Base-by-base conservation (phyloP, 53 echinoderm and acorn worm species). In the Holothuria leucospilota region DNA sequence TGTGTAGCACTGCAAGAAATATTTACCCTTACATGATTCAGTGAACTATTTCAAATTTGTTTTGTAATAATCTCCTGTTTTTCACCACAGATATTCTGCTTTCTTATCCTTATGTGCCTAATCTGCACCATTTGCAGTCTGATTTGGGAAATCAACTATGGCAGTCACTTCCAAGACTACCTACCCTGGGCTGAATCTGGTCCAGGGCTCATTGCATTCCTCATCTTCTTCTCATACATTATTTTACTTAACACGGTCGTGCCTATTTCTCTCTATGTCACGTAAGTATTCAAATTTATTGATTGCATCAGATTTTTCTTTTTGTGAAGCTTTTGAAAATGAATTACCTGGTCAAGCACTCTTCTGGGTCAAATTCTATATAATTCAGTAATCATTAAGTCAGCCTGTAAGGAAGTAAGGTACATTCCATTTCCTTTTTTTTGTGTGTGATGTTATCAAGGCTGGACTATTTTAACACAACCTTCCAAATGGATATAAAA, bases 191-290 rank as follows among this genome's bases (percentile, higher is more conserved):
- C 86, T 21, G 28, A 85, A 13, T 24, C 60, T 3, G 90, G 87
- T 69, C 84, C 94, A 20, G 91, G 88, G 61, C 88, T 87, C 69
- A 95, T 95, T 69, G 89, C 99, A 21, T 85, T 93, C 0, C 84
- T 99, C 15, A 86, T 88, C 68, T 99, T 99, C 85, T 93, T 99
- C 85, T 99, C 99, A 16, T 99, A 99, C 25, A 67, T 99, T 40
- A 95, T 99, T 56, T 64, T 99, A 25, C 87, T 99, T 49, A 95
- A 94, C 86, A 99, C 95, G 20, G 64, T 95, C 41, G 99, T 99
- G 87, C 99, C 99, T 52, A 99, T 99, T 41, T 99, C 99, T 21
- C 88, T 95, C 6, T 99, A 99, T 78, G 95, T 99, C 82, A 92
- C 95, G 95, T 95, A 86, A 99, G 99, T 96, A 5, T 69, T 20